Conservation (phyloP, 2,113 vertebrate genomes). For the Felis chaus region DNA sequence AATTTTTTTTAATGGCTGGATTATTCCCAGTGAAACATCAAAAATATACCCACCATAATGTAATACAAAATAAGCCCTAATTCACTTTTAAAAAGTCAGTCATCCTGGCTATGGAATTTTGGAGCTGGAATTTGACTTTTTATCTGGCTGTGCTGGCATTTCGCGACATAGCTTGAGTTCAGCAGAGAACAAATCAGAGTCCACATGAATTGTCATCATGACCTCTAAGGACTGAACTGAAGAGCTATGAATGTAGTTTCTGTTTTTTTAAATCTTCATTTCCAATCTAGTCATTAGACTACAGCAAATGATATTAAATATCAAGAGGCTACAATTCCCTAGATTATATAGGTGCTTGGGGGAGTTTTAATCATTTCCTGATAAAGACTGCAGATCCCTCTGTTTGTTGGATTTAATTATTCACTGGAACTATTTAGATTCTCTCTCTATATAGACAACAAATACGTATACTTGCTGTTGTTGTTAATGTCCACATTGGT, state of each 20-base stretch:
- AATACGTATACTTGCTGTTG: background rate
- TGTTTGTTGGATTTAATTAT: background rate
- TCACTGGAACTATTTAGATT: too few relatives aligned
- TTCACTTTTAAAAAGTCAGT: background rate
- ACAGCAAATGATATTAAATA: background rate
- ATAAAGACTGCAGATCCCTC: background rate
- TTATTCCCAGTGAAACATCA: background rate
- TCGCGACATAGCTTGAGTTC: background rate
- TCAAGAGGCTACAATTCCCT: background rate
- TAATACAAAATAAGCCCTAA: background rate
- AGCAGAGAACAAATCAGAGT: background rate
- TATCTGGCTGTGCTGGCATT: background rate
- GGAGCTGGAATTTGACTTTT: background rate
- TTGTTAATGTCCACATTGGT: background rate
- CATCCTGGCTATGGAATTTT: background rate
- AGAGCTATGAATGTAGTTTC: background rate
- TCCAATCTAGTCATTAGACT: background rate
- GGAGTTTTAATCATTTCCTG: conserved; percentile 16
- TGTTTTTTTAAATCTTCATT: background rate
- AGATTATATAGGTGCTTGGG: background rate
- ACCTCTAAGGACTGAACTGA: background rate
- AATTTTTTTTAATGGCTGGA: background rate
- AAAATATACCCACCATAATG: background rate
- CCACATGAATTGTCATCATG: background rate
- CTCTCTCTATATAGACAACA: background rate